These are phyloP conservation scores for Tolmerus cingulatus DNA, from an alignment of 2,888 invertebrate genomes.

Conservation along the genomic window DNA sequence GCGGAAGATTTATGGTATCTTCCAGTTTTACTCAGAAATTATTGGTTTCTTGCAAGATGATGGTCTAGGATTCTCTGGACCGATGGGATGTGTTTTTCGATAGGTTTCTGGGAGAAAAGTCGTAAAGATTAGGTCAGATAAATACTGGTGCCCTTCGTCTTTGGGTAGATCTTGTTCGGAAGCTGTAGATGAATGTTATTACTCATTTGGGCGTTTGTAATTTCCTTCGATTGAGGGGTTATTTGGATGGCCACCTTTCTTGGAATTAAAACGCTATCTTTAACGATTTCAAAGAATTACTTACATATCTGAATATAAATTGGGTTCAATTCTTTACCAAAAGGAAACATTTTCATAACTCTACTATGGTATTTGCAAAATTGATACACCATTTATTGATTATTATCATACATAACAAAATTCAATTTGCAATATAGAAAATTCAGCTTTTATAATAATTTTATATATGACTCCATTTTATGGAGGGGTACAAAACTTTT, in stretches of 20 bases:
- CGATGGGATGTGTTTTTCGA: conserved; percentile 8
- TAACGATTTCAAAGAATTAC: background rate
- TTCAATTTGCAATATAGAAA: no score
- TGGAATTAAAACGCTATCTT: background rate
- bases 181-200: conserved; percentile 18
- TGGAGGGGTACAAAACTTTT: no score
- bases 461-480: no score
- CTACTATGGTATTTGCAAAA: no score
- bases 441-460: no score
- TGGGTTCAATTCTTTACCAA: no score
- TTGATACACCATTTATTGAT: no score
- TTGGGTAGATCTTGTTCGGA: background rate
- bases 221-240: background rate
- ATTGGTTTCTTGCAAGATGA: conserved; percentile 35
- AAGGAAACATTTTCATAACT: no score
- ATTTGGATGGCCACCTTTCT: background rate
- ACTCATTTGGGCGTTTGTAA: conserved; percentile 20
- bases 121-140: conserved; percentile 15
- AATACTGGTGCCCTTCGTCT: background rate
- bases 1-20: conserved; percentile 32
- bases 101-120: conserved; percentile 33
- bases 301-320: no score
- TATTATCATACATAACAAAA: no score
- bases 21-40: conserved; percentile 42
- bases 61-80: background rate